Conservation (phyloP, 2,797 vertebrate genomes). For the Menidia menidia region DNA sequence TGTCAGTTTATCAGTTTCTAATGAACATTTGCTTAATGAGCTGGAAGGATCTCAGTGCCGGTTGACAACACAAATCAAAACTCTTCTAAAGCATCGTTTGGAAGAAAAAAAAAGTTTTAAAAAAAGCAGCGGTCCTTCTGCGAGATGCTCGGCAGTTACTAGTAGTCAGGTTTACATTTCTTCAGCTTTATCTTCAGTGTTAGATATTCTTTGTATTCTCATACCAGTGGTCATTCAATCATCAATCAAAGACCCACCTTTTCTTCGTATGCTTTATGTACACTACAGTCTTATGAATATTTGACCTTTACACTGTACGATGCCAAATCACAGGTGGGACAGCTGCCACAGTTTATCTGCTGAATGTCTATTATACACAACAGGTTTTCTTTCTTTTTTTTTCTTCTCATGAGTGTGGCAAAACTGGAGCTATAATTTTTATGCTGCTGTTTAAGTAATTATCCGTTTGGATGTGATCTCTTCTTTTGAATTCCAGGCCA, state of each 20-base stretch:
- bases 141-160: conserved; percentile 5
- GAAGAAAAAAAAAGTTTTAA: too few relatives aligned
- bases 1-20: conserved; percentile 23
- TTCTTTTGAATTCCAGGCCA: conserved; percentile 18
- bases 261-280: conserved; percentile 28
- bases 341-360: conserved; percentile 38
- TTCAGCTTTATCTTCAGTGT: conserved; percentile 56
- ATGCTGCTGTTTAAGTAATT: conserved; percentile 43
- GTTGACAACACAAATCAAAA: conserved; percentile 11
- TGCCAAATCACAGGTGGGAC: conserved; percentile 53
- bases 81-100: neutral
- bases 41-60: conserved; percentile 22
- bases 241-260: conserved; percentile 11
- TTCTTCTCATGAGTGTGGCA: conserved; percentile 26
- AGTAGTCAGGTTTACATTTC: conserved; percentile 59
- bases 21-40: conserved; percentile 18
- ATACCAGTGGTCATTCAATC: neutral
- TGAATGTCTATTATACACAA: conserved; percentile 40
- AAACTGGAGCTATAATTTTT: conserved; percentile 25
- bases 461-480: conserved; percentile 31
- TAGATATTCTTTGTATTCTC: conserved; percentile 46
- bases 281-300: conserved; percentile 25
- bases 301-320: conserved; percentile 66
- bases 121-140: conserved; percentile 6
- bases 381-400: neutral